phyloP scores from a whole-genome alignment of 2,113 vertebrate species.

The Tenrec ecaudatus region DNA sequence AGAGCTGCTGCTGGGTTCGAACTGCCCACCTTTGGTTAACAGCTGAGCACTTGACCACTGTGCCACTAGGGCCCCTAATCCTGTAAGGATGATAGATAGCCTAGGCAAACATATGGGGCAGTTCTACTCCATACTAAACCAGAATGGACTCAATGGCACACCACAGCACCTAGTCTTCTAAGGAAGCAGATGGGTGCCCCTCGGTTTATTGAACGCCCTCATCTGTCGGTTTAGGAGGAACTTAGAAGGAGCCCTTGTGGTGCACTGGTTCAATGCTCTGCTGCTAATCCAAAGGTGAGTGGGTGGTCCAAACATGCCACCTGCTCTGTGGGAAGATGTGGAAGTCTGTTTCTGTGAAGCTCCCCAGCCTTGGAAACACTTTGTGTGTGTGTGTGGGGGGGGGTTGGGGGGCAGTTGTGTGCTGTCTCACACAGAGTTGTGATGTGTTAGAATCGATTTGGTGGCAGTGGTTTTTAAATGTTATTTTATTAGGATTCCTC shows the following conservation, averaged over 20 bases:
- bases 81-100: background rate
- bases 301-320: too few relatives aligned
- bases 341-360: too few relatives aligned
- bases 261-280: too few relatives aligned
- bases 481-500: background rate
- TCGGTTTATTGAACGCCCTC: background rate
- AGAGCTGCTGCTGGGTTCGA: background rate
- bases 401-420: too few relatives aligned
- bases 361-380: too few relatives aligned
- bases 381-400: too few relatives aligned
- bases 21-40: background rate
- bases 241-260: too few relatives aligned
- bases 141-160: background rate
- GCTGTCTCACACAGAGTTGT: too few relatives aligned
- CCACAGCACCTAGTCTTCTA: background rate
- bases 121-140: background rate
- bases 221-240: background rate
- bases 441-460: too few relatives aligned
- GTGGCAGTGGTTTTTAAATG: too few relatives aligned
- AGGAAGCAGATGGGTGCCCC: background rate
- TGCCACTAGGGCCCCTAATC: background rate
- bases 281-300: too few relatives aligned
- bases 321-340: too few relatives aligned
- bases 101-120: background rate
- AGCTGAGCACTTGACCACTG: background rate